Percentiles rank a stretch among this genome's conserved stretches.
phyloP scores from a whole-genome alignment of 2,888 invertebrate genomes.

The Metalampra italica region DNA sequence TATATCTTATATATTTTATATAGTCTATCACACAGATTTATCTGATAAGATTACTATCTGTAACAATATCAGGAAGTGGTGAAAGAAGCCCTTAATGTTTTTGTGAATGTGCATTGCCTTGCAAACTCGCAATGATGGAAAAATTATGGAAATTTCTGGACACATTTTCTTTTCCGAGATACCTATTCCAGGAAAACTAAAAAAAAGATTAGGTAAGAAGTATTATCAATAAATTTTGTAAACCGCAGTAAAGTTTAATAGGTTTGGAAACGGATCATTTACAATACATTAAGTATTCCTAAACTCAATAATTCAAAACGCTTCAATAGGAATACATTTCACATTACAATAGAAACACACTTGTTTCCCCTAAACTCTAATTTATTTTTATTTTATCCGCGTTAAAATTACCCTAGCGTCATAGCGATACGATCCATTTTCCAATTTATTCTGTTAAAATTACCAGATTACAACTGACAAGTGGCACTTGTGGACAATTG shows the following conservation, averaged over 20 bases:
- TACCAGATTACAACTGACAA: conserved; percentile 30
- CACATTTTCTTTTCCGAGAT: too few species aligned
- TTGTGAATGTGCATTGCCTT: too few species aligned
- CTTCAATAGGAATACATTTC: conserved; percentile 35
- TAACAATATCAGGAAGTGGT: too few species aligned
- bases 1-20: too few species aligned
- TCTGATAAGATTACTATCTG: too few species aligned
- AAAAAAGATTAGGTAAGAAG: background rate
- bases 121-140: too few species aligned
- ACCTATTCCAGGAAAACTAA: too few species aligned
- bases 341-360: conserved; percentile 24
- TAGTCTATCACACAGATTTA: too few species aligned
- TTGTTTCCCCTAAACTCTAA: conserved; percentile 13
- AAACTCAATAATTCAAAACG: conserved; percentile 18
- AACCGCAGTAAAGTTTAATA: background rate
- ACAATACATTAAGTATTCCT: conserved; percentile 3
- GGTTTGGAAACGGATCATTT: background rate
- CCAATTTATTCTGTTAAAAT: background rate
- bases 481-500: conserved; percentile 66
- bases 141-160: too few species aligned
- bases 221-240: too few species aligned
- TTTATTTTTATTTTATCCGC: background rate
- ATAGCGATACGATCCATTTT: background rate
- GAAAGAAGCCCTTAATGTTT: too few species aligned
- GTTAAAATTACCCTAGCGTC: background rate